Conservation (phyloP, 2,113 vertebrate species). For the Todiramphus saurophagus region DNA sequence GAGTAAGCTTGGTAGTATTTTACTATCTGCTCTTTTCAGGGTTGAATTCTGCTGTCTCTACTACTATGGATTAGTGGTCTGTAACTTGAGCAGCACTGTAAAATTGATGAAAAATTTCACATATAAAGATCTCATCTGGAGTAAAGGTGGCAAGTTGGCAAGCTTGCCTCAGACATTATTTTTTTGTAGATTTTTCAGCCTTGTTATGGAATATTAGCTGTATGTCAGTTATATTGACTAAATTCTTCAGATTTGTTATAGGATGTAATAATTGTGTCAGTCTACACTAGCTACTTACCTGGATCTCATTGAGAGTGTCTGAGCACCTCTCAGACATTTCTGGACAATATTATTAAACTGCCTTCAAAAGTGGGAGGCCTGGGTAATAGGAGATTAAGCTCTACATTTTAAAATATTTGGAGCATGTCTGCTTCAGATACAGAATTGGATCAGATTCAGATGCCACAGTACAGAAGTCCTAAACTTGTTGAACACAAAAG, state of each 20-base stretch:
- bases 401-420: background rate
- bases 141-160: background rate
- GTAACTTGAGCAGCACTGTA: background rate
- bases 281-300: background rate
- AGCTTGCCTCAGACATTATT: background rate
- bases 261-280: background rate
- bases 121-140: background rate
- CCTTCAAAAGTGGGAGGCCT: background rate
- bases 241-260: background rate
- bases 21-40: background rate
- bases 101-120: background rate
- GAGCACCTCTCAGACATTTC: background rate
- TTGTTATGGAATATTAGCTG: background rate
- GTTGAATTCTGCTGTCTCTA: background rate
- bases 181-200: background rate
- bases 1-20: background rate
- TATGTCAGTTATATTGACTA: background rate
- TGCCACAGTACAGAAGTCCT: background rate
- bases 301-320: background rate
- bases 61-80: background rate
- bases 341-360: background rate
- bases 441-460: background rate
- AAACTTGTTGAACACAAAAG: background rate
- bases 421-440: background rate
- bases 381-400: background rate